These are phyloP conservation scores for Leucoraja ocellata DNA, from an alignment of 2,797 vertebrate species.

Conservation along the genomic window DNA sequence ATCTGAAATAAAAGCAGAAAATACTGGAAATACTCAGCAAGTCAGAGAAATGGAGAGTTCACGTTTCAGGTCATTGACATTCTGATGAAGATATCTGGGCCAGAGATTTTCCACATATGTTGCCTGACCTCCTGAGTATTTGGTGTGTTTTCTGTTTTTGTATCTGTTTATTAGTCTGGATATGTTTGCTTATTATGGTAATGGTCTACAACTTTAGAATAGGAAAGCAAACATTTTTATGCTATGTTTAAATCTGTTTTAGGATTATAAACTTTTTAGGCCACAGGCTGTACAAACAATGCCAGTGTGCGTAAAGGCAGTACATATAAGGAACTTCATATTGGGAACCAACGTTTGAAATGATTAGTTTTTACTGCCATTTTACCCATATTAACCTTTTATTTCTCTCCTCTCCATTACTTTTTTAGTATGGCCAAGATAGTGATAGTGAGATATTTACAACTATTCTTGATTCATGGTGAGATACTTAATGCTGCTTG, in stretches of 20 bases:
- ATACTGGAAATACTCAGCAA: too few relatives aligned
- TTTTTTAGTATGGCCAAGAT: too few relatives aligned
- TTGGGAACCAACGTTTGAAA: neutral
- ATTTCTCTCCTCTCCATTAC: neutral
- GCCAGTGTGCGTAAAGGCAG: neutral
- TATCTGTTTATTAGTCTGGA: neutral
- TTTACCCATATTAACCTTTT: neutral
- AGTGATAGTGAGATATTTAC: neutral
- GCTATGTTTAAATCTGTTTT: neutral
- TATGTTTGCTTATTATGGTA: neutral
- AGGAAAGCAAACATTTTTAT: neutral
- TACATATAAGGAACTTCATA: neutral
- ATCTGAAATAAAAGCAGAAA: too few relatives aligned
- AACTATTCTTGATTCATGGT: neutral
- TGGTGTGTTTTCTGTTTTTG: too few relatives aligned
- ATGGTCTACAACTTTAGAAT: neutral
- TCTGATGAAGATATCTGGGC: too few relatives aligned
- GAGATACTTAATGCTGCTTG: neutral
- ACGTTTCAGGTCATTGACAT: too few relatives aligned
- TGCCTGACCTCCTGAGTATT: too few relatives aligned
- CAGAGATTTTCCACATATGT: too few relatives aligned
- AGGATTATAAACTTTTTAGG: neutral
- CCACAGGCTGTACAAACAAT: neutral
- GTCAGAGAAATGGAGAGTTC: too few relatives aligned
- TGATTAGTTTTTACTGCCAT: neutral